Base-by-base conservation (phyloP, 2,888 invertebrate genomes). In the Athalia cordata region DNA sequence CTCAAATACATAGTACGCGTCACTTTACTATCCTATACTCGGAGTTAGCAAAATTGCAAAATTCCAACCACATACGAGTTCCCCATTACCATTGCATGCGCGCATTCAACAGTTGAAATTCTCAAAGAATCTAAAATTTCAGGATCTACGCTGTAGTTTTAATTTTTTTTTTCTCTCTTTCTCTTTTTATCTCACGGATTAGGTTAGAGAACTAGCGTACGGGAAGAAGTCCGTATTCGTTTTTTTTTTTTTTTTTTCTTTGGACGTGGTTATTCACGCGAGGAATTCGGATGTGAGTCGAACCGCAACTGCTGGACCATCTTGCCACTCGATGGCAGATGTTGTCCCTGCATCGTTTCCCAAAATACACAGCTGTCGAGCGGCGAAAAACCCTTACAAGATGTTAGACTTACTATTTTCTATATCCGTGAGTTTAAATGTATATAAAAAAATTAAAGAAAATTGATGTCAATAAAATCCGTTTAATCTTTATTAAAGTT, bases 321-420 rank as follows among this genome's bases (percentile, higher is more conserved):
- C 70, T 70, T 70, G 70, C 70, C 55, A 70, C 70, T 70, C 70
- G 55, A 57, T 70, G 70, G 70, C 70, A 70, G 70, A 70, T 70
- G 70, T 70, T 70, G 70, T 52, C 70, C 70, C 70, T 11, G 7
- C n/a, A 70, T 29, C 45, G 70, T 70, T 70, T 70, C 70, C 70
- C 13, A 70, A 70, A 70, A 57, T 50, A 70, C 70, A 70, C 70
- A 70, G 70, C 70, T 70, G 70, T 70, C 55, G 70, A 70, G 70
- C 70, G 70, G 57, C 70, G 70, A 70, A 70, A 70, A 70, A 57
- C 11, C 55, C 70, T 70, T 57, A 7, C 5, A 61, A n/a, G 13
- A 8, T 13, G 49, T 15, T 55, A 11, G 45, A 55, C 43, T 57
- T 43, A n/a, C 70, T 55, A 70, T 57, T 13, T 55, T 62, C n/a